Base-by-base conservation (phyloP, 2,113 vertebrate species). In the Gavia stellata region DNA sequence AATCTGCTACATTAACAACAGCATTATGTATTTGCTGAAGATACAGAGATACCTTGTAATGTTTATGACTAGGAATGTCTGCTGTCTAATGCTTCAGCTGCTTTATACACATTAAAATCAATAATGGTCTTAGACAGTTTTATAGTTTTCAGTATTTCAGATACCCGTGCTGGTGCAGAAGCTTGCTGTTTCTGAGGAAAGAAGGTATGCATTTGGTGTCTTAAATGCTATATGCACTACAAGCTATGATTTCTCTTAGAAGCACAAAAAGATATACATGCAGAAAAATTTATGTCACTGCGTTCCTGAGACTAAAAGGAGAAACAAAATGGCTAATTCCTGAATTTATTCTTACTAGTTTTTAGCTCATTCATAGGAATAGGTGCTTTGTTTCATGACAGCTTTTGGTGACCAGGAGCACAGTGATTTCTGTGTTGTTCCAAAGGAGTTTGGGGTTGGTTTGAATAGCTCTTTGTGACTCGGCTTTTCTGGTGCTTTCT, bases 41-140 rank as follows among this genome's bases (percentile, higher is more conserved):
- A 47, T 71, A 68, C 91, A 89, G 45, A 71, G 88, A 87, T 77
- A n/a, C 73, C 83, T 87, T 75, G 86, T 83, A 19, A 81, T 94
- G 94, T 94, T 96, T 96, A 97, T 94, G 92, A 79, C 88, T 42
- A 49, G 68, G 49, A 75, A 79, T 89, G 92, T 77, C 88, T 84
- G 65, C 94, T 75, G 73, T 92, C 88, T 85, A 23, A 92, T 87
- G 83, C 92, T 86, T 94, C 90, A 71, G 86, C 86, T 95, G 73
- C 70, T 89, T 52, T 90, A 36, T 53, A 34, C 77, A 12, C 1
- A 1, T 70, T 79, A 82, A 97, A 94, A 92, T 96, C 91, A 89
- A 94, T 92, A 85, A 92, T 42, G 38, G 40, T 18, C 63, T 59
- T 23, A 31, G 92, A 74, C 88, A 90, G 67, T 47, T 96, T 96